phyloP scores from a whole-genome alignment of 2,113 vertebrate genomes.

The Patagioenas fasciata region DNA sequence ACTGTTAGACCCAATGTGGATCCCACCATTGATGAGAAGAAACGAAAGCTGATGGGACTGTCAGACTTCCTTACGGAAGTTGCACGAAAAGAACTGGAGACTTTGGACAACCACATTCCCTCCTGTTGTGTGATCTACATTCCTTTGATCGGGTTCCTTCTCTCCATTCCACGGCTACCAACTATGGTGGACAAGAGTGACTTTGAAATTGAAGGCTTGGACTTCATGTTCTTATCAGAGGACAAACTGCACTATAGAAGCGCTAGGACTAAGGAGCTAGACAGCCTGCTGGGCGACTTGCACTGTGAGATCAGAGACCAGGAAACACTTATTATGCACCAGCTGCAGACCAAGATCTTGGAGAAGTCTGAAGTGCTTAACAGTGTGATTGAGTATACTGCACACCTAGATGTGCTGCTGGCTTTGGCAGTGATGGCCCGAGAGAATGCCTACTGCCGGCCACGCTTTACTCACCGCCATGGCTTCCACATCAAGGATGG shows the following conservation, averaged over 20 bases:
- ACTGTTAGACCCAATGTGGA: conserved; percentile 89
- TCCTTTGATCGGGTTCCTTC: conserved; percentile 95
- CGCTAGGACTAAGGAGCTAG: conserved; percentile 89
- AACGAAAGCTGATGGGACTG: conserved; percentile 89
- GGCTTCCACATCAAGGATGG: conserved; percentile 71
- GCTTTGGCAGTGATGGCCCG: conserved; percentile 87
- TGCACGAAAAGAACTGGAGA: conserved; percentile 87
- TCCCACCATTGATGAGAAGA: conserved; percentile 91
- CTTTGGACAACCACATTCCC: conserved; percentile 83
- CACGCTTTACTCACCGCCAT: conserved; percentile 56
- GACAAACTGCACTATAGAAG: conserved; percentile 93
- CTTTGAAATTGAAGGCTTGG: conserved; percentile 91
- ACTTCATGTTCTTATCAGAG: conserved; percentile 96
- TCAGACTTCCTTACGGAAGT: conserved; percentile 93
- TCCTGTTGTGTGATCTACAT: conserved; percentile 94
- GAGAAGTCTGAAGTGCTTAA: conserved; percentile 82
- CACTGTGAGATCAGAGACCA: conserved; percentile 93
- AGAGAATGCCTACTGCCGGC: conserved; percentile 88
- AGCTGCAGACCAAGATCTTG: conserved; percentile 87
- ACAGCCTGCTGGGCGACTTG: conserved; percentile 89
- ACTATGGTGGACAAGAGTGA: conserved; percentile 88
- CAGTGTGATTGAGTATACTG: conserved; percentile 84
- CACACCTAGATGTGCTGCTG: conserved; percentile 92
- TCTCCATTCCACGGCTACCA: conserved; percentile 88
- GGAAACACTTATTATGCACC: conserved; percentile 90